These are phyloP conservation scores for Tortricodes alternella DNA, from an alignment of 2,888 invertebrate species.

Conservation along the genomic window DNA sequence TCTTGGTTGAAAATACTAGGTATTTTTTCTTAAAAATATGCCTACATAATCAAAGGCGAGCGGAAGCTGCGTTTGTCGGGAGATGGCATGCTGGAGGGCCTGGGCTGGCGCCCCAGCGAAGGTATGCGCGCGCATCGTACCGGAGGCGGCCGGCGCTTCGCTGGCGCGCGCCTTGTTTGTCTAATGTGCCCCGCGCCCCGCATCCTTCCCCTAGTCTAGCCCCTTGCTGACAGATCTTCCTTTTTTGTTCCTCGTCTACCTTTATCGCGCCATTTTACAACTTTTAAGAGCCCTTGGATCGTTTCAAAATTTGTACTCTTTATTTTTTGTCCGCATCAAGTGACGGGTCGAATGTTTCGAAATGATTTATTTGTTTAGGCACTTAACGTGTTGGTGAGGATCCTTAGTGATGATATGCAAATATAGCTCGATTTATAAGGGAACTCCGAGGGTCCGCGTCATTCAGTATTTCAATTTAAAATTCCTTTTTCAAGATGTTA, in stretches of 20 bases:
- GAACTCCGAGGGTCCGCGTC: background rate
- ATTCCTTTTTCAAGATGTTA: no score
- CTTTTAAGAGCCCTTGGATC: constrained; percentile 61
- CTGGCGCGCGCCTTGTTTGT: constrained; percentile 1
- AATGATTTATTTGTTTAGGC: constrained; percentile 75
- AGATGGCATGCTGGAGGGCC: no score
- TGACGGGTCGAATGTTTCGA: constrained; percentile 71
- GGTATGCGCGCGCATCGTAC: constrained; percentile 45
- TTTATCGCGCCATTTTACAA: constrained; percentile 67
- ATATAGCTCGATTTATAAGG: constrained; percentile 37
- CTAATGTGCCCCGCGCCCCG: constrained; percentile 20
- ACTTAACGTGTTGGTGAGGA: constrained; percentile 52
- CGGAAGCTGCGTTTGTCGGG: no score
- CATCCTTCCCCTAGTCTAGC: constrained; percentile 1
- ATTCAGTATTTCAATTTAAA: no score
- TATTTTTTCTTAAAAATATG: no score
- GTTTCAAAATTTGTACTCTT: constrained; percentile 66
- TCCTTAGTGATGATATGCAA: constrained; percentile 47
- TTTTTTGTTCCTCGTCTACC: constrained; percentile 39
- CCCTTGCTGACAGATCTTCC: constrained; percentile 19
- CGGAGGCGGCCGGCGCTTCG: constrained; percentile 27
- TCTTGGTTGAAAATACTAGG: no score
- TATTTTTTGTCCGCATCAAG: constrained; percentile 65
- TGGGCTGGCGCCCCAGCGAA: background rate
- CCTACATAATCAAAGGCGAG: no score